These are phyloP conservation scores for Butastur rufipennis DNA, from an alignment of 2,113 vertebrate species.

Conservation along the genomic window DNA sequence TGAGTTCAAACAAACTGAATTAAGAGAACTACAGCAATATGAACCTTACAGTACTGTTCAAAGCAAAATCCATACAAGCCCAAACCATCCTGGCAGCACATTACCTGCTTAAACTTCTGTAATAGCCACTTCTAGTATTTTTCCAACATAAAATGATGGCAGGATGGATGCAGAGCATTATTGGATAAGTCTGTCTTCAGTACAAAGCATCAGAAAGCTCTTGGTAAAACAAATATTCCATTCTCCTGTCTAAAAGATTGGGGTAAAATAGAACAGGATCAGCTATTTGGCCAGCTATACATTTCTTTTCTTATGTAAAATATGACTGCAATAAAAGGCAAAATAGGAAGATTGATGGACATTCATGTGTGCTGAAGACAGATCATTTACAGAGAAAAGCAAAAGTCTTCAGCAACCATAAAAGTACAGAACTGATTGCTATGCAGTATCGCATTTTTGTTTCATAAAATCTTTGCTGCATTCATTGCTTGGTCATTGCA, in stretches of 20 bases:
- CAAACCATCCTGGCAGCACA: neutral
- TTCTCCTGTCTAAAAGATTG: neutral
- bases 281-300: neutral
- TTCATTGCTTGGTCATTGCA: constrained; percentile 20
- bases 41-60: neutral
- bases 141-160: neutral
- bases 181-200: neutral
- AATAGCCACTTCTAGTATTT: neutral
- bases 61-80: neutral
- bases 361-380: neutral
- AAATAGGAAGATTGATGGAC: constrained; percentile 21
- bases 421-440: constrained; percentile 25
- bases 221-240: constrained; percentile 9
- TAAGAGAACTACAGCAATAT: neutral
- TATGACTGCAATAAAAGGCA: constrained; percentile 26
- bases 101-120: neutral
- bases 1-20: neutral
- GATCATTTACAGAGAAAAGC: constrained; percentile 1
- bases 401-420: constrained; percentile 2
- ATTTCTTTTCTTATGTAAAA: constrained; percentile 29
- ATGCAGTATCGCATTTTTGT: neutral
- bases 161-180: neutral
- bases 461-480: constrained; percentile 34
- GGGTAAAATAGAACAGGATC: constrained; percentile 6
- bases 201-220: neutral